Evolutionary conservation across 2,797 vertebrate genomes (phyloP).

Genomic region (Tokudaia muenninki): DNA sequence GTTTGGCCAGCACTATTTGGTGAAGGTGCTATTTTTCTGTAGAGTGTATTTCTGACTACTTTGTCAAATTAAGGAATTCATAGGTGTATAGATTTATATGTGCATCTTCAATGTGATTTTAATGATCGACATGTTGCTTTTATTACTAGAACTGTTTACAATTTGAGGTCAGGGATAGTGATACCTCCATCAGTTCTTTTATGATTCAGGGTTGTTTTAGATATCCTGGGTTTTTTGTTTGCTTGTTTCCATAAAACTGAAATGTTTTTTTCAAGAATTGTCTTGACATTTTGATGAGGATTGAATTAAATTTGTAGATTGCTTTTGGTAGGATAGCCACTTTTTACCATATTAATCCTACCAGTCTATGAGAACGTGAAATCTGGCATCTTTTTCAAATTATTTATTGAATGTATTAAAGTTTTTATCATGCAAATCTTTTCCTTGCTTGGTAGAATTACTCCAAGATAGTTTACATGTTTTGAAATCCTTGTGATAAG

Average conservation of each 20-base stretch:
- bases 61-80: not conserved
- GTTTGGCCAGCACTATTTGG: not conserved
- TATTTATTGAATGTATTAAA: not conserved
- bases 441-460: not conserved
- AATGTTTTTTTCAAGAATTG: not conserved
- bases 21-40: not conserved
- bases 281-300: not conserved
- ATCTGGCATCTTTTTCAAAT: not conserved
- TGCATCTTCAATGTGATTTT: not conserved
- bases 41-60: not conserved
- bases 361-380: not conserved
- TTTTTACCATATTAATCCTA: not conserved
- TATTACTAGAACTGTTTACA: not conserved
- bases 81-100: not conserved
- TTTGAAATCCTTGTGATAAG: not conserved
- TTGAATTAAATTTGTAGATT: not conserved
- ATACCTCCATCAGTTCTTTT: not conserved
- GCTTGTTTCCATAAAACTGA: not conserved
- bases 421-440: not conserved
- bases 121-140: not conserved
- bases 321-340: not conserved
- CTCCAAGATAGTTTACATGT: not conserved
- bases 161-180: not conserved
- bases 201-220: not conserved
- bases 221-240: not conserved